These are phyloP conservation scores for Phenacoccus solenopsis DNA, from an alignment of 1,140 invertebrate genomes.

Conservation along the genomic window DNA sequence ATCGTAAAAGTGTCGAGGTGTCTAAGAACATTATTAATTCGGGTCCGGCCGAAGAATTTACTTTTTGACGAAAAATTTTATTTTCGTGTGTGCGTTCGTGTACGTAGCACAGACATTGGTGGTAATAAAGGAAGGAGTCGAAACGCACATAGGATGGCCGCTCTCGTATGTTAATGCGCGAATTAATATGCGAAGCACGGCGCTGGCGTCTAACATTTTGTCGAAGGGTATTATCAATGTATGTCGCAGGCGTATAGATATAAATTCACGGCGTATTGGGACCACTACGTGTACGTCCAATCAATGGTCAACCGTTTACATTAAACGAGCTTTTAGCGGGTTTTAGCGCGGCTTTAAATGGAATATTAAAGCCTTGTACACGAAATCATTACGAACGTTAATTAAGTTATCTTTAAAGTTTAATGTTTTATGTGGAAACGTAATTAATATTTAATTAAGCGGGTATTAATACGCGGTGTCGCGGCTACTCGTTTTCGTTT, in stretches of 20 bases:
- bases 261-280: neutral
- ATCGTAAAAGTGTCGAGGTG: no score
- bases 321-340: neutral
- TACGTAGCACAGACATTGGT: no score
- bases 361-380: neutral
- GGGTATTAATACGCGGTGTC: neutral
- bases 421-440: neutral
- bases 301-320: neutral
- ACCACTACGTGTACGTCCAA: neutral
- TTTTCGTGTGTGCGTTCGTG: no score
- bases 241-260: neutral
- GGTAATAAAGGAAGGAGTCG: no score
- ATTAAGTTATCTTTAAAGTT: neutral
- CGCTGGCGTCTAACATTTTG: neutral
- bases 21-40: no score
- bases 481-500: neutral
- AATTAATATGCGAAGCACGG: neutral
- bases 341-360: neutral
- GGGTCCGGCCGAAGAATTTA: no score
- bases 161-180: neutral
- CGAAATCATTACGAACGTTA: neutral
- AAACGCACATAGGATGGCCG: no score
- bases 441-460: constrained; percentile 4
- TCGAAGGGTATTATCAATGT: neutral
- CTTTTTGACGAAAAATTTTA: no score